Evolutionary conservation across 1,140 invertebrate genomes (phyloP).

Genomic region (Calephelis virginiensis): DNA sequence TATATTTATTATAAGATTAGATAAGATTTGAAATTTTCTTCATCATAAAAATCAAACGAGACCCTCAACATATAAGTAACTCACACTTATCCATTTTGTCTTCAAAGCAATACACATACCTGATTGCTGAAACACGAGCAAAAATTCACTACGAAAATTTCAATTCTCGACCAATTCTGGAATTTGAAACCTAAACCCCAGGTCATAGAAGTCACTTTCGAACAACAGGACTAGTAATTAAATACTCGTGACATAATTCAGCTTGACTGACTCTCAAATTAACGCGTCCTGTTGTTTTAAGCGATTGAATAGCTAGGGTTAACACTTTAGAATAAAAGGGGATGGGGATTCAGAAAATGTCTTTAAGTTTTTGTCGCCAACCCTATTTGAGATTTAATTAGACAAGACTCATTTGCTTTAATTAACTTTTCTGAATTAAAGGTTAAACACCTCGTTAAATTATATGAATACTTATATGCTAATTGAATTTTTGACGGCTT

Average conservation of each 20-base stretch:
- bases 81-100: no score
- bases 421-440: not conserved
- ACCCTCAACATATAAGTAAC: no score
- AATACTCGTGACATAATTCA: conserved; percentile 17
- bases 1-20: no score
- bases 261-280: conserved; percentile 18
- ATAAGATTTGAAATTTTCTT: no score
- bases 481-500: no score
- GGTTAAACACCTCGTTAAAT: no score
- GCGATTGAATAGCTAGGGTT: conserved; percentile 15
- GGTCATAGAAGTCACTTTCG: not conserved
- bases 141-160: conserved; percentile 11
- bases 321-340: conserved; percentile 8
- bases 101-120: conserved; percentile 1
- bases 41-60: no score
- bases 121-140: conserved; percentile 11
- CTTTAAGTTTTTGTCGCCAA: not conserved
- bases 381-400: conserved; percentile 13
- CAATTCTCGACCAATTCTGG: not conserved
- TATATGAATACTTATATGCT: no score
- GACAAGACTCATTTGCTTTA: conserved; percentile 12
- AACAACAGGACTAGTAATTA: conserved; percentile 2
- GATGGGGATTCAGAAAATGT: not conserved
- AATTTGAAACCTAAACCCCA: not conserved
- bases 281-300: conserved; percentile 18